Percentiles rank a stretch among this genome's conserved stretches.
phyloP scores from a whole-genome alignment of 2,797 vertebrate genomes.

The Gymnopithys bicolor region DNA sequence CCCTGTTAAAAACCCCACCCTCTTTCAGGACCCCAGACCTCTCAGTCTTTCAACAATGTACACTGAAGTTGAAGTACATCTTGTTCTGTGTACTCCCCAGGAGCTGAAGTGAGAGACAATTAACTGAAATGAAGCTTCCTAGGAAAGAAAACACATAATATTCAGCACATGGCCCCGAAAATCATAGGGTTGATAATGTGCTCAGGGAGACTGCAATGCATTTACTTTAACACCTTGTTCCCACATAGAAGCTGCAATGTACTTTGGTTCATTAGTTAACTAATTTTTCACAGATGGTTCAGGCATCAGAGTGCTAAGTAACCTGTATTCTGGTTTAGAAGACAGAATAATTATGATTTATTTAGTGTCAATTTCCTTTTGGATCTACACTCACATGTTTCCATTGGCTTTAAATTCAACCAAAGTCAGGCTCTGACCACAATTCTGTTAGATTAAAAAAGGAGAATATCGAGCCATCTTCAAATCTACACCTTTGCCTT shows the following conservation, averaged over 20 bases:
- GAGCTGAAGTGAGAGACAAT: constrained; percentile 4
- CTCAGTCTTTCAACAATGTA: neutral
- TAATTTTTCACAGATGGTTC: constrained; percentile 57
- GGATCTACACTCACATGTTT: neutral
- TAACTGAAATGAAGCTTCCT: constrained; percentile 3
- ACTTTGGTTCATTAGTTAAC: constrained; percentile 57
- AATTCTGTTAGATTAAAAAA: neutral
- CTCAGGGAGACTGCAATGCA: neutral
- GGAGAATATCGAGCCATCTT: neutral
- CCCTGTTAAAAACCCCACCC: neutral
- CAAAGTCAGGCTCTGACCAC: neutral
- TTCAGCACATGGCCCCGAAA: neutral
- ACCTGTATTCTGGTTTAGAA: constrained; percentile 32
- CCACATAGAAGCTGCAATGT: constrained; percentile 20
- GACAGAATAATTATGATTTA: constrained; percentile 28
- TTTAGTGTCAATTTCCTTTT: neutral
- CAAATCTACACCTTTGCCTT: neutral
- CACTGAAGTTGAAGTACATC: neutral
- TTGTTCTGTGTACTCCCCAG: neutral
- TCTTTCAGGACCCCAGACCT: neutral
- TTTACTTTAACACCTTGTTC: constrained; percentile 41
- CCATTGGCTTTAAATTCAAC: neutral
- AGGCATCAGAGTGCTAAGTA: constrained; percentile 44
- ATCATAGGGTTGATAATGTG: neutral
- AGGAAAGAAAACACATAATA: neutral